Base-by-base conservation (phyloP, 2,113 vertebrate genomes). In the Ahaetulla prasina region DNA sequence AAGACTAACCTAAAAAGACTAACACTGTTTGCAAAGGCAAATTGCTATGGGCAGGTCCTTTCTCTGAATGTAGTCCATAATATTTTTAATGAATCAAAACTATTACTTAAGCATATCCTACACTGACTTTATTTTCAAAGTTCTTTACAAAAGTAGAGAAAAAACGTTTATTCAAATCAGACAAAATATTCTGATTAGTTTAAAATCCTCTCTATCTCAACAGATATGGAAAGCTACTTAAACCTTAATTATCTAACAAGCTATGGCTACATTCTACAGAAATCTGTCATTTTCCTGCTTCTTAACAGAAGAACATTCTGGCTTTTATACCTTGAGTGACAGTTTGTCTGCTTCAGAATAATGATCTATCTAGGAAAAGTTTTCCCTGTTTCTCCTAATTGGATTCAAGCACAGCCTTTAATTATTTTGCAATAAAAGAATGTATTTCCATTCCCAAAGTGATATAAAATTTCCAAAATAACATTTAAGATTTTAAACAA, bases 401-500 rank as follows among this genome's bases (percentile, higher is more conserved):
- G 92, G 93, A n/a, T 23, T 43, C 47, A 0, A 88, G 92, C 47
- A 89, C 52, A 49, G 60, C 16, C 16, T 89, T 92, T 55, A 88
- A 89, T 89, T 49, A 93, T 57, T 87, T 87, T 27, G 55, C 89
- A 94, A 93, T 93, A 92, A 50, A 93, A 91, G 52, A 96, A 94
- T 94, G 50, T 80, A 95, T 94, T 88, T 95, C 95, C 90, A 91
- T 4, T 74, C 96, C 8, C 94, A 90, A 93, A 89, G 74, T 95
- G 89, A 96, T 80, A 92, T 91, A 95, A 94, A 96, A 94, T 52
- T 91, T 92, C 90, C 93, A 80, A 95, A 89, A 94, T 95, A 95
- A 92, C 60, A 92, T 95, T 89, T 53, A 49, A 90, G 27, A 30
- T 95, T 96, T 94, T 93, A 93, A 95, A 45, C 12, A 14, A 88